Percentiles rank a stretch among this genome's conserved stretches.
Evolutionary conservation across 92 coral and sea anemone species (phyloP).

Genomic region (Porites divaricata): DNA sequence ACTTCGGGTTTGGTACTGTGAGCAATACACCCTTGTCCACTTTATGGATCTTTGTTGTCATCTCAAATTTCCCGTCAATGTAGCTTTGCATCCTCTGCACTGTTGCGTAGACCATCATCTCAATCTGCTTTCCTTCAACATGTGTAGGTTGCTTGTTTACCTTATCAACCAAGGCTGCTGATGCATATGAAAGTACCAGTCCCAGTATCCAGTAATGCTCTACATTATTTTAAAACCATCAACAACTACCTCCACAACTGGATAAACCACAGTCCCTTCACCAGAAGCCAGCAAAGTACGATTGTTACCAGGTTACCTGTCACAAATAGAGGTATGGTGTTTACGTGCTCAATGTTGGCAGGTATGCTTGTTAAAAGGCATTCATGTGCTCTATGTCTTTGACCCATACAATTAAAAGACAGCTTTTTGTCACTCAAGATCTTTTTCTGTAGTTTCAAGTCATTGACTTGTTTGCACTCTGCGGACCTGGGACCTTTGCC

Average conservation of each 20-base stretch:
- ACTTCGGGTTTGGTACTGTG: conserved; percentile 51
- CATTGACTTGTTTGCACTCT: conserved; percentile 33
- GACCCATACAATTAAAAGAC: conserved; percentile 56
- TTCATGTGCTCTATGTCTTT: conserved; percentile 41
- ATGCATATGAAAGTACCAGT: conserved; percentile 65
- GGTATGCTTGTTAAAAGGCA: conserved; percentile 27
- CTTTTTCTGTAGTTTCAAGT: conserved; percentile 25
- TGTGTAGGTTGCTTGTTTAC: conserved; percentile 54
- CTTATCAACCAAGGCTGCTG: conserved; percentile 55
- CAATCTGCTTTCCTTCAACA: conserved; percentile 45
- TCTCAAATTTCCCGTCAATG: conserved; percentile 42
- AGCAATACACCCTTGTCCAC: conserved; percentile 64
- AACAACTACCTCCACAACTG: conserved; percentile 72
- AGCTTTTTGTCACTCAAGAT: conserved; percentile 44
- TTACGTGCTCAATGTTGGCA: conserved; percentile 34
- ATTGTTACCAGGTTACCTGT: conserved; percentile 4
- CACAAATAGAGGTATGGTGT: conserved; percentile 28
- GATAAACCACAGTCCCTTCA: conserved; percentile 55
- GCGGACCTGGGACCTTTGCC: conserved; percentile 33
- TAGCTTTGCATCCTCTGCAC: conserved; percentile 56
- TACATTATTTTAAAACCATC: conserved; percentile 56
- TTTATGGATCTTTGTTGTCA: conserved; percentile 56
- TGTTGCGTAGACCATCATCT: conserved; percentile 68
- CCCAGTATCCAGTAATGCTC: conserved; percentile 71
- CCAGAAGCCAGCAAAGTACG: conserved; percentile 49